Evolutionary conservation across 2,797 vertebrate genomes (phyloP).

Genomic region (Lateolabrax maculatus): DNA sequence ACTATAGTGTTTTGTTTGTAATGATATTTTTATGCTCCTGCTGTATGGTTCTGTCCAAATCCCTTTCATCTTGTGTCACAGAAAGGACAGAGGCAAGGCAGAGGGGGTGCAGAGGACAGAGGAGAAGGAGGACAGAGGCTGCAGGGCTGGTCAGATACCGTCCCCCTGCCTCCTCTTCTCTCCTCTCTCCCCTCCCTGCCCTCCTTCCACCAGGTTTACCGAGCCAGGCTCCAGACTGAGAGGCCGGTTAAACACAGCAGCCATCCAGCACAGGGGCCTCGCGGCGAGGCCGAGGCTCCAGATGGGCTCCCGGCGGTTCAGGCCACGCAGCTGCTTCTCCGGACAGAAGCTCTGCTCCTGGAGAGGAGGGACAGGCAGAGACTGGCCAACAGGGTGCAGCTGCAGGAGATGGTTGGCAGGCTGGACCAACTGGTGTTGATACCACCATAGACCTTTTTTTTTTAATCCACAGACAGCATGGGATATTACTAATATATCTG

Average conservation of each 20-base stretch:
- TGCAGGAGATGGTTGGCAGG: slow-evolving; percentile 64
- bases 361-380: slow-evolving; percentile 56
- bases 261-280: background rate
- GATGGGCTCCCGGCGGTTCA: slow-evolving; percentile 10
- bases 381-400: slow-evolving; percentile 56
- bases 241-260: background rate
- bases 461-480: background rate
- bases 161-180: slow-evolving; percentile 1
- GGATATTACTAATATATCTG: background rate
- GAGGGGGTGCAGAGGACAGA: slow-evolving; percentile 1
- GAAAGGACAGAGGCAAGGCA: slow-evolving; percentile 27
- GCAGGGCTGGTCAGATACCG: background rate
- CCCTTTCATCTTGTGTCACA: slow-evolving; percentile 14
- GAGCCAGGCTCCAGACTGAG: slow-evolving; percentile 46
- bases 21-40: background rate
- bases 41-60: background rate
- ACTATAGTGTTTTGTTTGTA: background rate
- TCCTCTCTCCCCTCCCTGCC: slow-evolving; percentile 1
- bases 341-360: slow-evolving; percentile 53
- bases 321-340: slow-evolving; percentile 50
- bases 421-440: slow-evolving; percentile 70
- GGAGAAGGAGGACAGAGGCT: background rate
- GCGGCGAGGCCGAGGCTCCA: background rate
- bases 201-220: slow-evolving; percentile 27
- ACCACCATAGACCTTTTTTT: slow-evolving; percentile 44